Base-by-base conservation (phyloP, 2,113 vertebrate genomes). In the Hirundichthys speculiger region DNA sequence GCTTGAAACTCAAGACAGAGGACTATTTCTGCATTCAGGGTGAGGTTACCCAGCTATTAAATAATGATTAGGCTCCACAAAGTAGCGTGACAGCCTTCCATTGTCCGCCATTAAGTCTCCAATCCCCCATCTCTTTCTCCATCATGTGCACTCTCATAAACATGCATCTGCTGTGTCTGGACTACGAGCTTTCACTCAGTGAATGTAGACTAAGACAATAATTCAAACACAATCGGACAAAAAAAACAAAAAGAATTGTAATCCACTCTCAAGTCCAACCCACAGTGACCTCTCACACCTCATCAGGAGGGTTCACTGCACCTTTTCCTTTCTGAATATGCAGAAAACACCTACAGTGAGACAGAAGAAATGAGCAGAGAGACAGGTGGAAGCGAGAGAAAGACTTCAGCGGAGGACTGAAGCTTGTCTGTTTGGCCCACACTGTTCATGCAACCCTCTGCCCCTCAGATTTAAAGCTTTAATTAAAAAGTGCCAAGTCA, bases 1-100 rank as follows among this genome's bases (percentile, higher is more conserved):
- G 63, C 76, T 71, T 63, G 73, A 62, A 75, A 85, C 56, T 15
- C 20, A 62, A 78, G 73, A 84, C 73, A 73, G 73, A 84, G 66
- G 61, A 75, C 82, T 45, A 83, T 82, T 83, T 83, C 71, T 73
- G 60, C 69, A 59, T 88, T 85, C 40, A 30, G 79, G 75, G 79
- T 82, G 79, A 80, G 85, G 86, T 78, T 82, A 50, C 83, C 79
- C 78, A 60, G 90, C 91, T 90, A 92, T 93, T 92, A 92, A 94
- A 92, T 90, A 93, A 92, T 92, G 90, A 93, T 92, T 92, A 93
- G 90, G 89, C 87, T 69, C 84, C 85, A 78, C 82, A 91, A 91
- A 89, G 87, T 90, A 90, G 73, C 92, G 88, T 93, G 91, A 93
- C 92, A 91, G 92, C 83, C 89, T 52, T 61, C 88, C 64, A 84